Conservation (phyloP, 2,113 vertebrate species). For the Dermatemys mawii region DNA sequence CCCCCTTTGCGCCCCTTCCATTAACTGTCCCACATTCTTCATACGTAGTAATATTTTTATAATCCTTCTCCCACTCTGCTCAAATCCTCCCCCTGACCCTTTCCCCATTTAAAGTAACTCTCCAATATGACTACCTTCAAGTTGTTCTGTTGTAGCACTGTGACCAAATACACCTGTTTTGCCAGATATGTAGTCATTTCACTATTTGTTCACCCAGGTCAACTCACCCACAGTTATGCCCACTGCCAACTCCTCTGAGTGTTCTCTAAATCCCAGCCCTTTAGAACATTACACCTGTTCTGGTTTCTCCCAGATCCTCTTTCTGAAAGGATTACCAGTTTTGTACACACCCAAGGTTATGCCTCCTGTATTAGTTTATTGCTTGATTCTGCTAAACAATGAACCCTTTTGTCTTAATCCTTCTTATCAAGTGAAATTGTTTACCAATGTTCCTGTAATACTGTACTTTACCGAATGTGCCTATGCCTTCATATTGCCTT, state of each 20-base stretch:
- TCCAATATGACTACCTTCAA: background rate
- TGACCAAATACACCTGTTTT: background rate
- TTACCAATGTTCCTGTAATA: background rate
- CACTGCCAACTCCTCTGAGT: background rate
- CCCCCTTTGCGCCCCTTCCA: background rate
- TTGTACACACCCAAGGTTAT: background rate
- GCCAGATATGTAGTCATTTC: background rate
- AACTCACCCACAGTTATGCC: background rate
- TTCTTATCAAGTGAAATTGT: background rate
- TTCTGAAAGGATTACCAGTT: background rate
- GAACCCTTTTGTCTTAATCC: background rate
- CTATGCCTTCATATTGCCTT: background rate
- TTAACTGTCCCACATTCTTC: background rate
- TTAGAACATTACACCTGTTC: background rate
- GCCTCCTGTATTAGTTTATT: background rate
- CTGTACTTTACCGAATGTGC: background rate
- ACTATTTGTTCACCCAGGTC: background rate
- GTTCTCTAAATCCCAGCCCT: background rate
- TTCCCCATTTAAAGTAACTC: background rate
- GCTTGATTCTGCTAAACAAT: background rate
- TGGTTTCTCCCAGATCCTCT: background rate
- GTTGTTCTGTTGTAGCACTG: background rate
- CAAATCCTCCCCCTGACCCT: background rate
- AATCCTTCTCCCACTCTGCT: background rate
- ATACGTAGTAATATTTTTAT: background rate